Percentiles rank a stretch among this genome's conserved stretches.
Conservation (phyloP, 2,113 vertebrate species). For the Saguinus imperator region DNA sequence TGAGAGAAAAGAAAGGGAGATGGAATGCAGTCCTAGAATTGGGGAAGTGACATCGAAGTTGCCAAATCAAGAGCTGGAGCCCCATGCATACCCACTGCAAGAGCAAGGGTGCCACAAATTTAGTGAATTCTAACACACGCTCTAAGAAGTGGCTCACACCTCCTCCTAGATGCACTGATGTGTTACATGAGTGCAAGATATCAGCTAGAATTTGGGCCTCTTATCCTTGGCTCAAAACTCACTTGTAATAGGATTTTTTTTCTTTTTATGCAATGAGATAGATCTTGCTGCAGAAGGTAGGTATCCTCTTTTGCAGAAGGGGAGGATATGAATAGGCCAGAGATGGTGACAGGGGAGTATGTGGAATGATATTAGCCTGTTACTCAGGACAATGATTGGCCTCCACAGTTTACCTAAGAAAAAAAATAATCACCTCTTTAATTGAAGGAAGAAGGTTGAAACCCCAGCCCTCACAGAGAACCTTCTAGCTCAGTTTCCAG, state of each 20-base stretch:
- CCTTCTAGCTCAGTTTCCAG: not conserved
- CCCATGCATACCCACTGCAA: not conserved
- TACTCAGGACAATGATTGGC: not conserved
- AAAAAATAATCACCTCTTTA: not conserved
- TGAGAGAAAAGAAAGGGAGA: not conserved
- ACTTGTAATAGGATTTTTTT: not conserved
- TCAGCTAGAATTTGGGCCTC: not conserved
- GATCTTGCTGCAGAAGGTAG: not conserved
- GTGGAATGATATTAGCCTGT: not conserved
- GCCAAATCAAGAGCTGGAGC: not conserved
- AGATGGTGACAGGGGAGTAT: too few species aligned
- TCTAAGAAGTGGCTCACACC: not conserved
- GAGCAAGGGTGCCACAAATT: not conserved
- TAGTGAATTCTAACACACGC: rapidly evolving
- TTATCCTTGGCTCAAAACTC: not conserved
- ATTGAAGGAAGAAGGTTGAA: not conserved
- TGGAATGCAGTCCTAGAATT: not conserved
- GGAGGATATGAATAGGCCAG: not conserved
- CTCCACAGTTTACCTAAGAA: not conserved
- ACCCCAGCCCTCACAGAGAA: not conserved
- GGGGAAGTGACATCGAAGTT: not conserved
- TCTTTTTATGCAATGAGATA: not conserved
- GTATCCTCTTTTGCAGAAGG: not conserved
- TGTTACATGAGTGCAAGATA: not conserved
- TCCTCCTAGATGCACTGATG: rapidly evolving